Evolutionary conservation across 2,888 invertebrate species (phyloP).

Genomic region (Psylliodes chrysocephalus): DNA sequence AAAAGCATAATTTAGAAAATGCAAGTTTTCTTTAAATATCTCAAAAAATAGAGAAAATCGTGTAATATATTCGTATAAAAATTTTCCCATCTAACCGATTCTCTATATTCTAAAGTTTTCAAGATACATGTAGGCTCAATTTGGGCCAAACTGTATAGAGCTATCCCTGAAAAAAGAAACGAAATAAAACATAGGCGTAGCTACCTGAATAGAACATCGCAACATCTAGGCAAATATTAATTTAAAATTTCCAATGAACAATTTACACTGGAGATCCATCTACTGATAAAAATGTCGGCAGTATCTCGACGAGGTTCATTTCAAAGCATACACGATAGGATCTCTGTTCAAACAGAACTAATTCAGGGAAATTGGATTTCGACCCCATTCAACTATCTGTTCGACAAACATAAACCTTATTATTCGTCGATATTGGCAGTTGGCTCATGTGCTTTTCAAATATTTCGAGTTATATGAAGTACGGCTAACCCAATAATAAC

Average conservation of each 20-base stretch:
- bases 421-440: conserved; percentile 54
- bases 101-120: too few species aligned
- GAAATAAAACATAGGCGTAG: too few species aligned
- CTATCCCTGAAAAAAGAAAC: too few species aligned
- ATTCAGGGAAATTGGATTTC: conserved; percentile 59
- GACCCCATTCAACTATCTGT: conserved; percentile 50
- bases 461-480: conserved; percentile 34
- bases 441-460: conserved; percentile 26
- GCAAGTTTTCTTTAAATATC: too few species aligned
- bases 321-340: conserved; percentile 55
- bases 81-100: too few species aligned
- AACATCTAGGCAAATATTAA: not conserved
- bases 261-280: conserved; percentile 39
- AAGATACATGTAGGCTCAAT: too few species aligned
- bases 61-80: too few species aligned
- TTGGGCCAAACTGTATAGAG: too few species aligned
- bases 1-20: too few species aligned
- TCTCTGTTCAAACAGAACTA: conserved; percentile 59
- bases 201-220: too few species aligned
- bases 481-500: conserved; percentile 27
- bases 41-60: too few species aligned
- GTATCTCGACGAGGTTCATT: conserved; percentile 51
- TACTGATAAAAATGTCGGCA: conserved; percentile 48
- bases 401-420: conserved; percentile 51
- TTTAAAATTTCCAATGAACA: conserved; percentile 18